Evolutionary conservation across 2,888 invertebrate genomes (phyloP), one percentile per base, ranked within the genome.

Genomic region (Meiosimyza platycephala): DNA sequence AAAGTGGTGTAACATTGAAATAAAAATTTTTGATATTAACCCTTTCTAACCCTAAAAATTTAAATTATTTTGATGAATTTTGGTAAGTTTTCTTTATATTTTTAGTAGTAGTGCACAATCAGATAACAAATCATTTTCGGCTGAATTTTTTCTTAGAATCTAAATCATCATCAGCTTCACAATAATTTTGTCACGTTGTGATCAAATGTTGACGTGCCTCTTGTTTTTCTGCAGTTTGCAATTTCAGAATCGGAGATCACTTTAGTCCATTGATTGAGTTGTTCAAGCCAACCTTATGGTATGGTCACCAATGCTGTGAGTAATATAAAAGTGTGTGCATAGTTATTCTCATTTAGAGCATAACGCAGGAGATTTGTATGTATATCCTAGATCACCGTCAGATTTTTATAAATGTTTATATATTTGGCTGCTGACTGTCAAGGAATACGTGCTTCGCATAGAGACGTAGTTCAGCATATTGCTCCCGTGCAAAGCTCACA

Each of bases 251-350:
- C 95, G 74, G 95, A 94, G 74, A 95, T 89, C 77, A 94, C 92
- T 54, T 94, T 92, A 3, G 95, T 94, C 98, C 98, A 98, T 83
- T 94, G 94, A 84, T 96, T 94, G 73, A 99, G 90, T 85, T 98
- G 95, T 85, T 98, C 97, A 78, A 98, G 90, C 83, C 99, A 92
- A 77, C 93, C 93, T 98, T 98, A 98, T 0, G 98, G 98, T 62
- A 95, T 94, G 69, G 96, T 95, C 98, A 99, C 98, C 55, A 98
- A 95, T 62, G 96, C 97, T 55, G 97, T 96, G 84, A 99, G 90
- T 87, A 99, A 91, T 76, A 98, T 93, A 85, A 97, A 90, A 55
- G 97, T 96, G 88, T 98, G 94, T 79, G 94, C 93, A 89, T 97
- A 96, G 82, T 94, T 95, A 82, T 95, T 93, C 87, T 95, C 94